Evolutionary conservation across 2,888 invertebrate genomes (phyloP).

Genomic region (Zootermopsis nevadensis): DNA sequence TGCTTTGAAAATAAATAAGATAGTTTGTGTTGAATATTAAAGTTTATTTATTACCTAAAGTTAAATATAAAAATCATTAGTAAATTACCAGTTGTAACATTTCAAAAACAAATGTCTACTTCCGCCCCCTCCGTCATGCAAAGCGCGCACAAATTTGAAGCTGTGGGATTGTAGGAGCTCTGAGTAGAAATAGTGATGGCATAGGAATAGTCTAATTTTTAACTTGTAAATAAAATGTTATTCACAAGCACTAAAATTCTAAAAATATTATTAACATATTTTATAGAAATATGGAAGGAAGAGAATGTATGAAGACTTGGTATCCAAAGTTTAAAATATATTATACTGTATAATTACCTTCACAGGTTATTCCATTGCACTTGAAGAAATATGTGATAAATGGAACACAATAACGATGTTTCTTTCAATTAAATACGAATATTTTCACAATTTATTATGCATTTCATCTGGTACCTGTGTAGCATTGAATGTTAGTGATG

Average conservation of each 20-base stretch:
- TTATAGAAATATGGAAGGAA: neutral
- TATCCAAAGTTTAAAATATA: neutral
- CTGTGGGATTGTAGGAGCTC: slow-evolving; percentile 9
- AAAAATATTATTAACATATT: neutral
- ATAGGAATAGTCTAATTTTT: neutral
- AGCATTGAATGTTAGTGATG: neutral
- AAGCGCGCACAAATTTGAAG: slow-evolving; percentile 18
- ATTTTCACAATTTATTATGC: neutral
- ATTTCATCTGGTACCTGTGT: neutral
- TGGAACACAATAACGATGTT: neutral
- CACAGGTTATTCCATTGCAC: neutral
- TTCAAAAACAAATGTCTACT: neutral
- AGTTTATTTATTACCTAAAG: no score
- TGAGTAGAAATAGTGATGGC: neutral
- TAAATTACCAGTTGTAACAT: no score
- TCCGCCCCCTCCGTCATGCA: neutral
- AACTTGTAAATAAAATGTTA: slow-evolving; percentile 9
- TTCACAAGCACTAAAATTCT: slow-evolving; percentile 1
- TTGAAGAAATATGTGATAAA: neutral
- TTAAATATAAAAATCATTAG: no score
- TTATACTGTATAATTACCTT: neutral
- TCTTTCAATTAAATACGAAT: neutral
- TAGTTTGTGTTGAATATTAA: no score
- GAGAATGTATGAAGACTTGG: neutral
- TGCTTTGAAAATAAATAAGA: no score